Percentiles rank a stretch among this genome's conserved stretches.
These are phyloP conservation scores for Desmodus rotundus DNA, from an alignment of 2,113 vertebrate species.

Conservation along the genomic window DNA sequence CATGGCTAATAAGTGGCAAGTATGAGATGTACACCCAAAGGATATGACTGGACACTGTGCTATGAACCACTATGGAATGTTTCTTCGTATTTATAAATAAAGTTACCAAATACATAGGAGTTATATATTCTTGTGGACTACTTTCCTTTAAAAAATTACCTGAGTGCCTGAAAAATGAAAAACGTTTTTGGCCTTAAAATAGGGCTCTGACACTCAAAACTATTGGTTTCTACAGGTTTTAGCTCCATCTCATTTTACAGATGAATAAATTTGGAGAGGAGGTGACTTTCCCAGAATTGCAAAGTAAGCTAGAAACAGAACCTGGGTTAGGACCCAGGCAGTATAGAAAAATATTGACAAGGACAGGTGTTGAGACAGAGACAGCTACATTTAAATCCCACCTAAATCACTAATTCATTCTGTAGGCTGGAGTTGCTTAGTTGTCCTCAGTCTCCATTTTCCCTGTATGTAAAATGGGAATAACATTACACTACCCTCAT, in stretches of 20 bases:
- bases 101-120: neutral
- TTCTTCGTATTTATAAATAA: neutral
- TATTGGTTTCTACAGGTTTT: neutral
- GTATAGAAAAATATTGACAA: neutral
- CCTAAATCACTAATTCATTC: too few relatives aligned
- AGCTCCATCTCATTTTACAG: neutral
- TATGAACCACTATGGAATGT: neutral
- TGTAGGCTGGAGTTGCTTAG: neutral
- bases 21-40: neutral
- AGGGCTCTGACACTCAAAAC: neutral
- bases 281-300: neutral
- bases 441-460: neutral
- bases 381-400: neutral
- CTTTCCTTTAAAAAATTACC: neutral
- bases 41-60: fast-evolving
- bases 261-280: neutral
- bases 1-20: neutral
- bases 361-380: neutral
- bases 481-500: neutral
- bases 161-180: neutral
- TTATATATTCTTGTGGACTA: neutral
- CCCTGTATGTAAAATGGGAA: neutral
- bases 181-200: neutral
- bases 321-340: neutral
- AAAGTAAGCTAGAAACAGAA: neutral